phyloP scores from a whole-genome alignment of 2,888 invertebrate genomes.

The Thereva nobilitata region DNA sequence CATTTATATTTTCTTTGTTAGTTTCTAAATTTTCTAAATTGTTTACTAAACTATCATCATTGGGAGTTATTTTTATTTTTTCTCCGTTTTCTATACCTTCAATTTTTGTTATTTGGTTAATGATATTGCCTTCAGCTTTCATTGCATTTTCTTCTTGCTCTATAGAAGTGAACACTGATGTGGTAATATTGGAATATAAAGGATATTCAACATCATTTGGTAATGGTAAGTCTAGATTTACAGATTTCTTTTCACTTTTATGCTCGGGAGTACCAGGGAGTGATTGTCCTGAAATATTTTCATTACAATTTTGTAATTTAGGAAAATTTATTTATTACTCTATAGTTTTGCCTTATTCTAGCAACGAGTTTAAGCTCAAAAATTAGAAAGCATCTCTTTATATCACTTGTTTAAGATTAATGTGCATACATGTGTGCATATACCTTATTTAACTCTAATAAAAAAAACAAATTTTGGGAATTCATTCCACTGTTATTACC shows the following conservation, averaged over 20 bases:
- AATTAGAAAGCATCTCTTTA: not conserved
- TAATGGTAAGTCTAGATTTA: constrained; percentile 24
- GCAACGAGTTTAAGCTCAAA: no score
- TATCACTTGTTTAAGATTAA: no score
- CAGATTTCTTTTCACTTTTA: not conserved
- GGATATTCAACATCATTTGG: constrained; percentile 14
- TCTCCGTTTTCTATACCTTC: not conserved
- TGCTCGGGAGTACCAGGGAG: constrained; percentile 2
- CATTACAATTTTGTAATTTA: not conserved
- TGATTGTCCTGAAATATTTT: not conserved
- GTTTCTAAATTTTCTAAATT: not conserved
- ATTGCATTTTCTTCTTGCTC: not conserved
- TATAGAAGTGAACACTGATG: not conserved
- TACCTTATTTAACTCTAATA: no score
- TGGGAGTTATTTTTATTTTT: not conserved
- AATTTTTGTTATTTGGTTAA: not conserved
- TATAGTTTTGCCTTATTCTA: no score
- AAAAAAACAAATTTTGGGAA: no score
- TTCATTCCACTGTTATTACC: no score
- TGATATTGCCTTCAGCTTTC: not conserved
- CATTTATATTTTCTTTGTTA: not conserved
- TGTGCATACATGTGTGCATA: no score
- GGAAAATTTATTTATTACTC: not conserved
- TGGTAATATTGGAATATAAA: constrained; percentile 1
- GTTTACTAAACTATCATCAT: not conserved